phyloP scores from a whole-genome alignment of 2,113 vertebrate species.

The Elachura formosa region DNA sequence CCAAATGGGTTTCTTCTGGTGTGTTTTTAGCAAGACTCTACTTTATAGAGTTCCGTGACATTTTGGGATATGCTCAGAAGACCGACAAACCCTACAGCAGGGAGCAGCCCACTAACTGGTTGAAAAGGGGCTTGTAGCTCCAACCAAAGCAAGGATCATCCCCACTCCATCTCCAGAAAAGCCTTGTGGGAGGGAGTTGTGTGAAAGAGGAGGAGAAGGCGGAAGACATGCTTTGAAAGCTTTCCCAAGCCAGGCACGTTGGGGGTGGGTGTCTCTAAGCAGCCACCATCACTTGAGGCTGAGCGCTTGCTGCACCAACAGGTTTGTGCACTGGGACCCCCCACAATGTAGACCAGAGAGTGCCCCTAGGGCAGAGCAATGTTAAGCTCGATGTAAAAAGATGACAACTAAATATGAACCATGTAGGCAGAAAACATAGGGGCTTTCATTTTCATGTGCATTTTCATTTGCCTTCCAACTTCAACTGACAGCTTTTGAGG shows the following conservation, averaged over 20 bases:
- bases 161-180: background rate
- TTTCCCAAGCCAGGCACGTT: rapidly evolving
- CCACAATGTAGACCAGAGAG: background rate
- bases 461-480: slow-evolving; percentile 44
- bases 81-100: background rate
- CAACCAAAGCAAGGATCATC: no score
- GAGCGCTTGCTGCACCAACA: background rate
- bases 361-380: slow-evolving; percentile 5
- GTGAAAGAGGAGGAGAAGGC: background rate
- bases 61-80: background rate
- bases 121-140: background rate
- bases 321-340: background rate
- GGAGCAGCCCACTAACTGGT: background rate
- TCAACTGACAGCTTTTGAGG: slow-evolving; percentile 62
- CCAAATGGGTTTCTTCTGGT: background rate
- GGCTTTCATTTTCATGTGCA: slow-evolving; percentile 47
- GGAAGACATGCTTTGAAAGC: background rate
- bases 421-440: background rate
- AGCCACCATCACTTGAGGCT: background rate
- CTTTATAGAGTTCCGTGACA: background rate
- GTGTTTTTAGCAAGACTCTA: background rate
- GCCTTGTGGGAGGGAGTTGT: background rate
- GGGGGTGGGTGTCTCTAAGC: background rate
- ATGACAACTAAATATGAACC: background rate
- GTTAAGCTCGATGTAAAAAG: slow-evolving; percentile 2